Evolutionary conservation across 1,140 invertebrate species (phyloP).

Genomic region (Rhagoletis pomonella): DNA sequence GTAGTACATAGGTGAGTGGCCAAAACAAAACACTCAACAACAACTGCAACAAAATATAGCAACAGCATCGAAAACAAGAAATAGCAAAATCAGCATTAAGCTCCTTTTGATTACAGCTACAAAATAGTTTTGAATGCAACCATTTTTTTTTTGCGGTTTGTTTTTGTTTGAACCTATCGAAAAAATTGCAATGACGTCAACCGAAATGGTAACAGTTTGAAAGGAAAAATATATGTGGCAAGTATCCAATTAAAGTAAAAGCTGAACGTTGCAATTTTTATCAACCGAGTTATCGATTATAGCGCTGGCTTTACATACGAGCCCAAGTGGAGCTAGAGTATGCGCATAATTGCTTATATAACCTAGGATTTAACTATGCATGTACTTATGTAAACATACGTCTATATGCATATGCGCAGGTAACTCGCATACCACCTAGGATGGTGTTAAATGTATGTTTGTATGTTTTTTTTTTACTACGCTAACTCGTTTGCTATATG

Average conservation of each 20-base stretch:
- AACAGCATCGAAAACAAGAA: neutral
- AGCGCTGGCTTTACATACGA: neutral
- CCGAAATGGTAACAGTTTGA: neutral
- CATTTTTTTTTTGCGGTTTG: neutral
- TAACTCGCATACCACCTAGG: no score
- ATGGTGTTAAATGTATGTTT: no score
- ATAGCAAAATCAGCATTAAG: slow-evolving; percentile 34
- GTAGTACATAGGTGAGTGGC: neutral
- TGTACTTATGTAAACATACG: no score
- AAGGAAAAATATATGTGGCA: neutral
- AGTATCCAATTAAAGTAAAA: slow-evolving; percentile 7
- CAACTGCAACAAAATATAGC: neutral
- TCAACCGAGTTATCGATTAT: neutral
- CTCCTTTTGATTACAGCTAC: slow-evolving; percentile 13
- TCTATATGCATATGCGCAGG: no score
- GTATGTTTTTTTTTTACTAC: no score
- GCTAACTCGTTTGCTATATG: no score
- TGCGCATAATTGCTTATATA: neutral
- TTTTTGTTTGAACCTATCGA: neutral
- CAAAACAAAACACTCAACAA: neutral
- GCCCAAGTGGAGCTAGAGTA: neutral
- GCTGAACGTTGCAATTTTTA: neutral
- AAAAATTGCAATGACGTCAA: neutral
- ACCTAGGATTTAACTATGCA: neutral
- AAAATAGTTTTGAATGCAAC: neutral